A percentile compares a stretch with the other conserved stretches of the same genome.
phyloP scores from a whole-genome alignment of 2,888 invertebrate genomes.

The Yponomeuta evonymella region DNA sequence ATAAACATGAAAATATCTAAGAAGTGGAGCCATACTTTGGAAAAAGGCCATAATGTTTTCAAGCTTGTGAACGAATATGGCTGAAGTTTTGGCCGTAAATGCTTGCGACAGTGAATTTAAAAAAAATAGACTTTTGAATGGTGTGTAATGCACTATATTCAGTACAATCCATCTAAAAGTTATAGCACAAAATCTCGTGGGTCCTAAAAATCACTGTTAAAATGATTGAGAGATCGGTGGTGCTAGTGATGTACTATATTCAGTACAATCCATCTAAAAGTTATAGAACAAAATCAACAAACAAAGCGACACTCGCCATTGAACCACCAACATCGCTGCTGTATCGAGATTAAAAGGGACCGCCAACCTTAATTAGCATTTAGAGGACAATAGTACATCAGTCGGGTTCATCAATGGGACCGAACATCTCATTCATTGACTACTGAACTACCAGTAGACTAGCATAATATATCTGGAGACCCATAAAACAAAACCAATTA shows the following conservation, averaged over 20 bases:
- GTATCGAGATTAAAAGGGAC: constrained; percentile 48
- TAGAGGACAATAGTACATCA: constrained; percentile 51
- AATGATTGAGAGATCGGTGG: too few species aligned
- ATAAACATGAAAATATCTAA: too few species aligned
- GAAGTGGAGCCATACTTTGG: too few species aligned
- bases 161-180: not conserved
- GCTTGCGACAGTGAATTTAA: too few species aligned
- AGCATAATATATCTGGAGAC: not conserved
- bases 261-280: not conserved
- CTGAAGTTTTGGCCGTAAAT: too few species aligned
- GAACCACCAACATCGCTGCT: constrained; percentile 40
- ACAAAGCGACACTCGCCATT: not conserved
- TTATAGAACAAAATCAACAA: not conserved
- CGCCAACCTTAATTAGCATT: constrained; percentile 49
- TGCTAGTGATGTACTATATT: too few species aligned
- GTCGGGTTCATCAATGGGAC: constrained; percentile 52
- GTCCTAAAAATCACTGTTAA: too few species aligned
- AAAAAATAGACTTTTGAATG: not conserved
- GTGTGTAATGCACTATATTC: not conserved
- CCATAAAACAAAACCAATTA: not conserved
- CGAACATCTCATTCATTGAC: constrained; percentile 44
- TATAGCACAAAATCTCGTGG: not conserved
- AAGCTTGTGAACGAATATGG: too few species aligned
- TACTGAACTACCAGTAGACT: not conserved
- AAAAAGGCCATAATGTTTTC: too few species aligned